phyloP scores from a whole-genome alignment of 2,888 invertebrate species.

The Prosopocoilus inquinatus region DNA sequence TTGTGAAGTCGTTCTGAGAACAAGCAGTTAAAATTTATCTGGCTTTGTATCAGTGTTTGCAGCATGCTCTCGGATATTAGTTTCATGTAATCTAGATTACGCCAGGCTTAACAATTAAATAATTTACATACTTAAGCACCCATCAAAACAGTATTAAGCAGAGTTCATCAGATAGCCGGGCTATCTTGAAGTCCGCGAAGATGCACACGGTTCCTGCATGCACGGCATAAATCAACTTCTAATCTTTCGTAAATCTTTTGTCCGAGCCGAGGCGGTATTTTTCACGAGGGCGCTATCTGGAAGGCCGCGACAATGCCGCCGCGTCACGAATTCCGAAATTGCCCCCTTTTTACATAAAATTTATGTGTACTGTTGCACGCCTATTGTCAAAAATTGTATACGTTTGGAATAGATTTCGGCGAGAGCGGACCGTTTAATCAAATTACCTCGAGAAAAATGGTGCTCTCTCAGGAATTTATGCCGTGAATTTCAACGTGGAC shows the following conservation, averaged over 20 bases:
- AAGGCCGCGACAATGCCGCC: conserved; percentile 1
- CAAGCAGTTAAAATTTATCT: too few species aligned
- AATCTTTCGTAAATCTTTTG: conserved; percentile 1
- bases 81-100: too few species aligned
- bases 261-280: neutral
- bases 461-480: neutral
- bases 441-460: neutral
- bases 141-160: too few species aligned
- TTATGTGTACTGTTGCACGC: neutral
- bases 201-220: neutral
- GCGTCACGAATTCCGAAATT: conserved; percentile 5
- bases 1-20: too few species aligned
- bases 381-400: conserved; percentile 2
- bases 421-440: neutral
- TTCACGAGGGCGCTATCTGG: neutral
- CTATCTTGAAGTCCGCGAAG: too few species aligned
- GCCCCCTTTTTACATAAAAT: conserved; percentile 2
- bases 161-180: too few species aligned
- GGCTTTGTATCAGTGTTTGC: too few species aligned
- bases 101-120: too few species aligned
- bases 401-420: neutral
- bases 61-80: too few species aligned
- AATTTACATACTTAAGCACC: too few species aligned
- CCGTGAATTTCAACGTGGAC: too few species aligned
- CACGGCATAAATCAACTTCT: neutral